These are phyloP conservation scores for Lithophane leautieri DNA, from an alignment of 2,888 invertebrate species.

Conservation along the genomic window DNA sequence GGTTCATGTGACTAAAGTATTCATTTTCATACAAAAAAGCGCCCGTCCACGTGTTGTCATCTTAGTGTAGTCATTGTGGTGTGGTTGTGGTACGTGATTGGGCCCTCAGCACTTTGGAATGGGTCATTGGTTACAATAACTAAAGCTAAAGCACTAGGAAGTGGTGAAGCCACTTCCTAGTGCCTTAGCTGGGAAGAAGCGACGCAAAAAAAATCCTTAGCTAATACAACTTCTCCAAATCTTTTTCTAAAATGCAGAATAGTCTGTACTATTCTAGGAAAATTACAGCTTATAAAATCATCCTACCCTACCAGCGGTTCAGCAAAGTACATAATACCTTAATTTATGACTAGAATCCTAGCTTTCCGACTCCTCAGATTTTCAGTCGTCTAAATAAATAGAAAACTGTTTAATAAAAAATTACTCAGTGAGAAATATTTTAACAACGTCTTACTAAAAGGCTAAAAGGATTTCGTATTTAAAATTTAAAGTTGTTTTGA, in stretches of 20 bases:
- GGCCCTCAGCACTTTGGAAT: neutral
- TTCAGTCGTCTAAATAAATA: neutral
- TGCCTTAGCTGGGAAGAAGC: neutral
- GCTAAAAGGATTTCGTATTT: neutral
- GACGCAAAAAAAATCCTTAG: neutral
- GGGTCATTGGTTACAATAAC: neutral
- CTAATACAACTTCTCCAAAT: neutral
- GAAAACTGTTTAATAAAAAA: too few species aligned
- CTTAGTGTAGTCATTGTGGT: too few species aligned
- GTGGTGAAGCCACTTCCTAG: neutral
- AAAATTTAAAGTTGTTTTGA: neutral
- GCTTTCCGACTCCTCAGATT: neutral
- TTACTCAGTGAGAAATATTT: neutral
- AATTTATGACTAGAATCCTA: neutral
- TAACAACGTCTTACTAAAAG: neutral
- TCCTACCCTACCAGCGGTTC: neutral
- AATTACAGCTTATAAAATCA: neutral
- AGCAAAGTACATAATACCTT: constrained; percentile 1
- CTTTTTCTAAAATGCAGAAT: neutral
- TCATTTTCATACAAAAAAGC: too few species aligned
- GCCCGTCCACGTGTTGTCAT: too few species aligned
- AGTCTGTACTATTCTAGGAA: neutral
- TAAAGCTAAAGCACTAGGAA: too few species aligned
- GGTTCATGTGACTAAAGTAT: too few species aligned
- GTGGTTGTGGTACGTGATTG: too few species aligned